phyloP scores from a whole-genome alignment of 2,113 vertebrate genomes.

The Bucco capensis region DNA sequence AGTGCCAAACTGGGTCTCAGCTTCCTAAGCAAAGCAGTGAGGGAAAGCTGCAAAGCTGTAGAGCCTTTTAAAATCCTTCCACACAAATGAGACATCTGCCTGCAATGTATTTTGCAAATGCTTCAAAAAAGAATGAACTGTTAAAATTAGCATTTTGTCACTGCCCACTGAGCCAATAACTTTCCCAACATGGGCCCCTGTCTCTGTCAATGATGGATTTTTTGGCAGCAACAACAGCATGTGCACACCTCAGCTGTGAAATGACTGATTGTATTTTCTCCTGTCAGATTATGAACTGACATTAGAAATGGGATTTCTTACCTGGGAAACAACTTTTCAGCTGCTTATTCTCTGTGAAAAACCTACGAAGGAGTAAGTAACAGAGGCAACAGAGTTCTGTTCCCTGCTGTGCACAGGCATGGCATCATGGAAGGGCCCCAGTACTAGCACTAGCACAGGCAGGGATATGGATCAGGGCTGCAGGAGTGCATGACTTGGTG shows the following conservation, averaged over 20 bases:
- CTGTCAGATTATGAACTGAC: not conserved
- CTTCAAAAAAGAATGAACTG: not conserved
- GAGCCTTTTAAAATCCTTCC: not conserved
- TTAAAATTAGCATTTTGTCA: not conserved
- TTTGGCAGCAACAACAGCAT: not conserved
- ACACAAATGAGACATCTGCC: not conserved
- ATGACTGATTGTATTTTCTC: not conserved
- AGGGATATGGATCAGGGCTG: not conserved
- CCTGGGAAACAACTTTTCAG: not conserved
- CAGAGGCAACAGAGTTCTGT: not conserved
- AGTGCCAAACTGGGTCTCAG: not conserved
- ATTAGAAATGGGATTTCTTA: not conserved
- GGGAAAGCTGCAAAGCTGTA: not conserved
- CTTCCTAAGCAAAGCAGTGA: not conserved
- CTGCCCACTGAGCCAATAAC: not conserved
- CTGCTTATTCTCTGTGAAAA: not conserved
- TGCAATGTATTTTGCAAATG: not conserved
- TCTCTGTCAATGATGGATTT: not conserved
- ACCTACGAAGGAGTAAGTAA: not conserved
- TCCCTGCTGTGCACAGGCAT: accelerated
- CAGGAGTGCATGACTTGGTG: not conserved
- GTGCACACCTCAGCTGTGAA: not conserved
- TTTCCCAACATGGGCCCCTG: accelerated
- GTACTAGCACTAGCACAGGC: not conserved
- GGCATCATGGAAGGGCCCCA: accelerated